These are phyloP conservation scores for Menidia menidia DNA, from an alignment of 2,797 vertebrate genomes.

Conservation along the genomic window DNA sequence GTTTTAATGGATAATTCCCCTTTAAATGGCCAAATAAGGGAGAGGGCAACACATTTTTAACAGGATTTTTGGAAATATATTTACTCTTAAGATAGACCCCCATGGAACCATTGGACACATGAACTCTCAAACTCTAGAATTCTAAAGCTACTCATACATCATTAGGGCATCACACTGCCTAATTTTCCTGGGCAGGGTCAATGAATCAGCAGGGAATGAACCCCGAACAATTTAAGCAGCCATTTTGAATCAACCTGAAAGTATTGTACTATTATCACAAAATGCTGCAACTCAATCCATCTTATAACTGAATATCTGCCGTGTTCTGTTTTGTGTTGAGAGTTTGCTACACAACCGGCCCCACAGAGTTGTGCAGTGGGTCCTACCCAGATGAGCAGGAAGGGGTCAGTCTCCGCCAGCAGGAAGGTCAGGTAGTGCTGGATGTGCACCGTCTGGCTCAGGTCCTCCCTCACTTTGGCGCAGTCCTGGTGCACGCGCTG, in stretches of 20 bases:
- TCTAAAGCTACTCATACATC: too few relatives aligned
- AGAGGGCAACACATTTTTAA: too few relatives aligned
- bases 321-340: background rate
- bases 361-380: background rate
- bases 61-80: too few relatives aligned
- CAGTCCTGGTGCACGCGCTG: conserved; percentile 66
- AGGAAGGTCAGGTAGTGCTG: conserved; percentile 71
- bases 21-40: too few relatives aligned
- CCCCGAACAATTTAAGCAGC: background rate
- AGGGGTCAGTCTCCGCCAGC: conserved; percentile 79
- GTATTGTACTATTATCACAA: background rate
- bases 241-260: background rate
- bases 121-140: too few relatives aligned
- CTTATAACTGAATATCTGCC: too few relatives aligned
- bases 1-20: too few relatives aligned
- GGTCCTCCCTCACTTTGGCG: conserved; percentile 60
- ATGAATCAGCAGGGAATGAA: background rate
- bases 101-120: too few relatives aligned
- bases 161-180: too few relatives aligned
- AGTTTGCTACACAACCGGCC: background rate
- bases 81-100: too few relatives aligned
- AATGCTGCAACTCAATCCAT: too few relatives aligned
- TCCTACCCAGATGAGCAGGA: conserved; percentile 82
- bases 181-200: too few relatives aligned
- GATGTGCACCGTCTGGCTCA: conserved; percentile 73